phyloP scores from a whole-genome alignment of 2,797 vertebrate genomes.

The Poecilia velifera region DNA sequence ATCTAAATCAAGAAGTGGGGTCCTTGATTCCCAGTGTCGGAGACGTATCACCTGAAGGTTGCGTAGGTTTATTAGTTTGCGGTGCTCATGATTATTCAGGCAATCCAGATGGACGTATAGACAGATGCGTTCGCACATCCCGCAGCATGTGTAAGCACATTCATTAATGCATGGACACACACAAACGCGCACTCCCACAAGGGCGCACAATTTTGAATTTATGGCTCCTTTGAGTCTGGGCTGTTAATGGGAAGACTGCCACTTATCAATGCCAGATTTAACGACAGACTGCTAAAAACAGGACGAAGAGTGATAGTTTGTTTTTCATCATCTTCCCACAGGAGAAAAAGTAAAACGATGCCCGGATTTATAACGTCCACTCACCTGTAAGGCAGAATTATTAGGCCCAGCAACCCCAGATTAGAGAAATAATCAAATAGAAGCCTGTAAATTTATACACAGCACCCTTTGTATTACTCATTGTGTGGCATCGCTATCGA shows the following conservation, averaged over 20 bases:
- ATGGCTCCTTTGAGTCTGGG: slow-evolving; percentile 68
- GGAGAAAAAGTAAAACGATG: slow-evolving; percentile 69
- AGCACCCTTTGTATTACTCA: slow-evolving; percentile 45
- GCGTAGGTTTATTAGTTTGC: slow-evolving; percentile 35
- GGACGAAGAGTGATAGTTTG: slow-evolving; percentile 79
- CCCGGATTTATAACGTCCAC: slow-evolving; percentile 61
- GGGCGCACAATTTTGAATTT: slow-evolving; percentile 61
- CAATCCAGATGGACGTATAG: neutral
- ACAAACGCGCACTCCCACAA: slow-evolving; percentile 5
- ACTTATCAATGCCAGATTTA: slow-evolving; percentile 80
- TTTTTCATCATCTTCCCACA: slow-evolving; percentile 76
- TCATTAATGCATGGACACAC: slow-evolving; percentile 4
- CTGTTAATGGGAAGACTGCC: slow-evolving; percentile 77
- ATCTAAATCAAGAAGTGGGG: slow-evolving; percentile 13
- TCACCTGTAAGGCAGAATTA: slow-evolving; percentile 76
- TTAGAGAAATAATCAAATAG: slow-evolving; percentile 79
- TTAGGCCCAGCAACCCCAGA: slow-evolving; percentile 69
- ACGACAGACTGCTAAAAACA: slow-evolving; percentile 76
- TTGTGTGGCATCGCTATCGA: slow-evolving; percentile 57
- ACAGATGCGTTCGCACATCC: slow-evolving; percentile 4
- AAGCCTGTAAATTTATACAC: slow-evolving; percentile 71
- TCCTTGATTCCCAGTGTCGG: slow-evolving; percentile 22
- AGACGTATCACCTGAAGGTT: slow-evolving; percentile 27
- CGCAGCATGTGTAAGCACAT: slow-evolving; percentile 18
- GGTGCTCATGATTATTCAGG: slow-evolving; percentile 28